A percentile compares a stretch with the other conserved stretches of the same genome.
Conservation (phyloP, 2,113 vertebrate species). For the Ophthalmolycus amberensis region DNA sequence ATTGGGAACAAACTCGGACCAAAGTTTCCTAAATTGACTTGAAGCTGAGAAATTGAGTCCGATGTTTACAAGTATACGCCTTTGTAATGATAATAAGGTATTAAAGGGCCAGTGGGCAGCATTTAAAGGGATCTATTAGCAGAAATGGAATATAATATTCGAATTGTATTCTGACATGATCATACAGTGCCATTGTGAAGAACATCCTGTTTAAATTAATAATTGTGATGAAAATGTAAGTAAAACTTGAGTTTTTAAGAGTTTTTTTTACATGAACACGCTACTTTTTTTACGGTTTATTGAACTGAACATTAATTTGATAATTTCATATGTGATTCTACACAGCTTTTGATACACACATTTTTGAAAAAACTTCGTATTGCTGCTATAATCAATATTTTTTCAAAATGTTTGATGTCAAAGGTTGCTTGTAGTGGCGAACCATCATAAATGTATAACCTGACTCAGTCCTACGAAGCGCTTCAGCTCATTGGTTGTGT, state of each 20-base stretch:
- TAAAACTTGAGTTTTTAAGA: background rate
- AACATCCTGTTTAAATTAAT: background rate
- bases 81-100: background rate
- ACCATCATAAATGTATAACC: background rate
- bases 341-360: background rate
- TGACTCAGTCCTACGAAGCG: background rate
- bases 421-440: background rate
- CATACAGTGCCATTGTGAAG: background rate
- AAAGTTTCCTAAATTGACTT: background rate
- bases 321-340: background rate
- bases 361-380: too few species aligned
- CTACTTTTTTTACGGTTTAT: background rate
- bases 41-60: background rate
- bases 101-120: background rate
- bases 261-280: background rate
- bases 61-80: background rate
- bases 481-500: background rate
- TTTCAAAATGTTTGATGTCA: too few species aligned
- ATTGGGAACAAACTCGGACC: background rate
- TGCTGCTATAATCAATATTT: too few species aligned
- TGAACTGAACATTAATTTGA: background rate
- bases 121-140: background rate
- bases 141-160: background rate
- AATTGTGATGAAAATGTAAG: background rate
- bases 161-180: background rate